A percentile compares a stretch with the other conserved stretches of the same genome.
Conservation (phyloP, 2,113 vertebrate genomes). For the Heterochromis multidens region DNA sequence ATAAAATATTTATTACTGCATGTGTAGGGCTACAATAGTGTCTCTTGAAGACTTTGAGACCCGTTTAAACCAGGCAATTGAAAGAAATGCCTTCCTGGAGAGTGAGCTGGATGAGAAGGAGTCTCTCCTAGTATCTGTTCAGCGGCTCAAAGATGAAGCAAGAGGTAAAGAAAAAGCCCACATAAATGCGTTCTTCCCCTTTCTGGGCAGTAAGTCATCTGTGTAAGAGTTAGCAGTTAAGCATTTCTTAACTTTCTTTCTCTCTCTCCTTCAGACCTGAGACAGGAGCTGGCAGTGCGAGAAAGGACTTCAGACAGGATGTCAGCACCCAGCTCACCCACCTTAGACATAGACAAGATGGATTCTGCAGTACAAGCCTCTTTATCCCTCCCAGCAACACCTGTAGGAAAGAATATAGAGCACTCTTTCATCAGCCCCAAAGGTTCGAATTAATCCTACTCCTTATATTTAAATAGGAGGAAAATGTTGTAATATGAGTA, state of each 20-base stretch:
- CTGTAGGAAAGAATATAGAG: conserved; percentile 87
- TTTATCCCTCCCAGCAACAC: conserved; percentile 92
- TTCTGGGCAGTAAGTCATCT: background rate
- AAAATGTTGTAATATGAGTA: background rate
- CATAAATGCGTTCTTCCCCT: background rate
- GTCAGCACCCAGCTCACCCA: conserved; percentile 95
- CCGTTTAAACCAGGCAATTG: conserved; percentile 96
- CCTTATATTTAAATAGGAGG: background rate
- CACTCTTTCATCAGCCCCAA: conserved; percentile 86
- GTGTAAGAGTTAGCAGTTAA: background rate
- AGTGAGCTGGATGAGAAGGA: conserved; percentile 98
- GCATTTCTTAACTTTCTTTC: background rate
- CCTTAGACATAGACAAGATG: conserved; percentile 90
- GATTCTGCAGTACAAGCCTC: conserved; percentile 93
- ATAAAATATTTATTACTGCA: background rate
- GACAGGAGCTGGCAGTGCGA: conserved; percentile 93
- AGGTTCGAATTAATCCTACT: conserved; percentile 70
- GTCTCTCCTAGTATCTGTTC: conserved; percentile 92
- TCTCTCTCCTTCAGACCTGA: conserved; percentile 78
- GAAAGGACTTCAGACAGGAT: conserved; percentile 92
- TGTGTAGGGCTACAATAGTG: conserved; percentile 92
- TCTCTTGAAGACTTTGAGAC: conserved; percentile 98
- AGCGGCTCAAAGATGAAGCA: conserved; percentile 97
- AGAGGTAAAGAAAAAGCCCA: conserved; percentile 78
- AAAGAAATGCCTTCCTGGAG: conserved; percentile 97